Evolutionary conservation across 2,797 vertebrate genomes (phyloP).

Genomic region (Malurus leucopterus): DNA sequence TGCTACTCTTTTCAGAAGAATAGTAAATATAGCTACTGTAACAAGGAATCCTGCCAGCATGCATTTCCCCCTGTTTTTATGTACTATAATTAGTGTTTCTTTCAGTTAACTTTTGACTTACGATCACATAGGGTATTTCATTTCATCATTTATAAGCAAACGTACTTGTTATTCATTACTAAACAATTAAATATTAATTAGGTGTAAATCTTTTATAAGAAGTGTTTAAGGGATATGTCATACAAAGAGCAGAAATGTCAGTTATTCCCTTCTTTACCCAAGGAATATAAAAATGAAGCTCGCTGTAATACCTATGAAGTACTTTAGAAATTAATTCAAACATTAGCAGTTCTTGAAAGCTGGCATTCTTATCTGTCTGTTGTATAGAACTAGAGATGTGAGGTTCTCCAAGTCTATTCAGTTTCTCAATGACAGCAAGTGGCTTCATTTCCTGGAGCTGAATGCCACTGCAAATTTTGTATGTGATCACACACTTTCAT

Average conservation of each 20-base stretch:
- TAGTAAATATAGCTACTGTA: background rate
- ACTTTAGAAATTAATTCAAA: background rate
- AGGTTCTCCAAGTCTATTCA: background rate
- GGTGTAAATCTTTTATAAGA: slow-evolving; percentile 2
- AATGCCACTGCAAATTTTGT: background rate
- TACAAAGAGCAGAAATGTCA: background rate
- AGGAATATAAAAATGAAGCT: slow-evolving; percentile 1
- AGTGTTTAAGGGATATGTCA: background rate
- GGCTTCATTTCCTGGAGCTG: background rate
- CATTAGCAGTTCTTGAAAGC: background rate
- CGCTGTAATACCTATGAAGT: background rate
- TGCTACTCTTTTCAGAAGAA: background rate
- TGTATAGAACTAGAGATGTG: background rate
- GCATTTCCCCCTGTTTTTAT: background rate
- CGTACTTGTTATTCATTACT: background rate
- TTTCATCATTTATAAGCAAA: background rate
- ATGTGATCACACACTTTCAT: background rate
- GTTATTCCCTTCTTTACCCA: background rate
- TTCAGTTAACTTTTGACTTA: background rate
- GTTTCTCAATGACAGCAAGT: background rate
- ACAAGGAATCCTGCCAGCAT: background rate
- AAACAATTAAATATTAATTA: slow-evolving; percentile 12
- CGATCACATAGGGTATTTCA: background rate
- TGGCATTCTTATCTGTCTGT: background rate
- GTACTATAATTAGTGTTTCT: background rate